phyloP scores from a whole-genome alignment of 2,888 invertebrate species.

The Ornithoptera priamus region DNA sequence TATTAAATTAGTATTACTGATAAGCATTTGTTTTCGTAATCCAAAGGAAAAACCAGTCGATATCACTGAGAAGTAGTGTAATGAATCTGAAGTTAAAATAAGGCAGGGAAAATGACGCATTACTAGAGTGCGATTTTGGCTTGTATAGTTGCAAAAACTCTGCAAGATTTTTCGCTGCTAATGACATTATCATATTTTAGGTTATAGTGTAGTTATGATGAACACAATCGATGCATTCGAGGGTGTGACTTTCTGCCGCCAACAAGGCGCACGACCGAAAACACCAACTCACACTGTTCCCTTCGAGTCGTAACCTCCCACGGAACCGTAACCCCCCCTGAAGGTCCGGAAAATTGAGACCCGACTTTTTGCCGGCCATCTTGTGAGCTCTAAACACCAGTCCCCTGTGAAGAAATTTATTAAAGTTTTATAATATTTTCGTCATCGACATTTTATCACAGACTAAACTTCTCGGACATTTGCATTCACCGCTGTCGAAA shows the following conservation, averaged over 20 bases:
- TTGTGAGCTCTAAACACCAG: slow-evolving; percentile 72
- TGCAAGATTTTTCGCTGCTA: neutral
- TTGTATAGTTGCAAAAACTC: neutral
- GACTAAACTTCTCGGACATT: neutral
- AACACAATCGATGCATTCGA: slow-evolving; percentile 47
- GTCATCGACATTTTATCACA: neutral
- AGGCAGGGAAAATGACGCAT: neutral
- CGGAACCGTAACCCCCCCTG: too few relatives aligned
- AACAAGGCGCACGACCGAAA: slow-evolving; percentile 58
- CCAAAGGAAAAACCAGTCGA: too few relatives aligned
- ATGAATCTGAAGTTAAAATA: neutral
- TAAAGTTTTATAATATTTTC: neutral
- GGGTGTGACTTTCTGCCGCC: slow-evolving; percentile 45
- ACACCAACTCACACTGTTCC: slow-evolving; percentile 66
- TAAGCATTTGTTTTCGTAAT: too few relatives aligned
- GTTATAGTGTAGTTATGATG: slow-evolving; percentile 61
- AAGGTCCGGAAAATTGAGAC: too few relatives aligned
- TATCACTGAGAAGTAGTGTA: too few relatives aligned
- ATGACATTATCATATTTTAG: slow-evolving; percentile 51
- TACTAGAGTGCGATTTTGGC: neutral
- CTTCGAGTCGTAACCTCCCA: slow-evolving; percentile 72
- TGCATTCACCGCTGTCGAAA: too few relatives aligned
- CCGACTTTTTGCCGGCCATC: too few relatives aligned
- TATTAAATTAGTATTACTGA: too few relatives aligned
- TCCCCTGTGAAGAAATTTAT: slow-evolving; percentile 49